Base-by-base conservation (phyloP, 2,888 invertebrate genomes). In the Sminthurinus aureus region DNA sequence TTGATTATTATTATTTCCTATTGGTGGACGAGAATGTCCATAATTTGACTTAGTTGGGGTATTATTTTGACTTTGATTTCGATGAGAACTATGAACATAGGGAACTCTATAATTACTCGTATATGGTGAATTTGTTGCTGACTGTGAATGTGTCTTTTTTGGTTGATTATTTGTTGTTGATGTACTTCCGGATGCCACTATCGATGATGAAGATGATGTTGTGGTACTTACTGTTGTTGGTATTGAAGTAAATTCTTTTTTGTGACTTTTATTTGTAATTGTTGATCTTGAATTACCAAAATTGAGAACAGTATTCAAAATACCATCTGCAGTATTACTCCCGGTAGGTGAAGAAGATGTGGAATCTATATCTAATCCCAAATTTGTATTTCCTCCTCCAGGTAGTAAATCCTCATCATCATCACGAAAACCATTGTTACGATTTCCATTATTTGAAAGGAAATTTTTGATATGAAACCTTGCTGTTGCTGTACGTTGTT, bases 121-220 rank as follows among this genome's bases (percentile, higher is more conserved):
- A 74, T 86, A 87, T 24, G 87, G 88, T 26, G 88, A 88, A 20
- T 87, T 86, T 9, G 88, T 85, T 2, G 86, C 85, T 6, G 88
- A 87, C 58, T 85, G 84, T 13, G 88, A 86, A 73, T 84, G 81
- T 22, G 83, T 86, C 38, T 38, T 38, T 50, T 84, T 79, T 51
- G 22, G 71, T n/a, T 50, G 79, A 24, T 13, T 76, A 58, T 26
- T 71, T 22, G 26, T 9, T 71, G 24, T 24, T 26, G 15, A 69
- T 69, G 38, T 51, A 11, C 1, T 38, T 38, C 38, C 38, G 38
- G 38, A 4, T 38, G 38, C 38, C 6, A 38, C 38, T 38, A 38
- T 38, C 6, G 38, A 38, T 38, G 38, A 38, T 38, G 20, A 52
- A 51, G 26, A n/a, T 77, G 20, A 52, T 52, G 58, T 9, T 51